These are phyloP conservation scores for Odocoileus hemionus DNA, from an alignment of 2,113 vertebrate species.

Conservation along the genomic window DNA sequence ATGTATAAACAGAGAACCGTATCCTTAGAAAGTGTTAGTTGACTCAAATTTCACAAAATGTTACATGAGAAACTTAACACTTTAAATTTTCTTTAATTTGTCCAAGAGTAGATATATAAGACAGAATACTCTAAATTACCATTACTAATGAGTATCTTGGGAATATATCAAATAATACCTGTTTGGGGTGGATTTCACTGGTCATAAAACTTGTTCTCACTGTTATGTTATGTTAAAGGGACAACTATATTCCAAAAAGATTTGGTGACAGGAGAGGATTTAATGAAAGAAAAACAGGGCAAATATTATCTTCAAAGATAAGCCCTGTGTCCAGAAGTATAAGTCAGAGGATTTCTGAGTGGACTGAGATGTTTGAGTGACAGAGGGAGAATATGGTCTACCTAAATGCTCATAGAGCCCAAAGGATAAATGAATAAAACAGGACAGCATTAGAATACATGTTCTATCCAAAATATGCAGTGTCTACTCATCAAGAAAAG, in stretches of 20 bases:
- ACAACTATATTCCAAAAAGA: not conserved
- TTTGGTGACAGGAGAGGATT: conserved; percentile 13
- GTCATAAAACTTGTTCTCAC: conserved; percentile 34
- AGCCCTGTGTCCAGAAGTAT: not conserved
- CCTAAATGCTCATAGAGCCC: not conserved
- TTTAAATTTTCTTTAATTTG: conserved; percentile 39
- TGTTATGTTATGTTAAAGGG: conserved; percentile 15
- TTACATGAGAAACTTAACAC: not conserved
- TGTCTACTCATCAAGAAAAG: not conserved
- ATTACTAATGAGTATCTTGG: not conserved
- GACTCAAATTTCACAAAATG: conserved; percentile 5
- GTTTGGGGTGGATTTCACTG: not conserved
- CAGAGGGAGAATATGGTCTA: not conserved
- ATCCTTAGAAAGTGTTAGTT: conserved; percentile 14
- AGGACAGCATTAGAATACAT: not conserved
- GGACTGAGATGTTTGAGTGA: not conserved
- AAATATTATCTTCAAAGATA: conserved; percentile 15
- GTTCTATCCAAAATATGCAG: not conserved
- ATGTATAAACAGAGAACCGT: not conserved
- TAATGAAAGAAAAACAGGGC: conserved; percentile 42
- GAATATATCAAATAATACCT: conserved; percentile 33
- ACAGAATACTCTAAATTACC: not conserved
- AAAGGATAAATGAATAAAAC: not conserved
- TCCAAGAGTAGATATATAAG: conserved; percentile 11
- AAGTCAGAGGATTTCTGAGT: not conserved